Evolutionary conservation across 2,888 invertebrate genomes (phyloP).

Genomic region (Baronia brevicornis): DNA sequence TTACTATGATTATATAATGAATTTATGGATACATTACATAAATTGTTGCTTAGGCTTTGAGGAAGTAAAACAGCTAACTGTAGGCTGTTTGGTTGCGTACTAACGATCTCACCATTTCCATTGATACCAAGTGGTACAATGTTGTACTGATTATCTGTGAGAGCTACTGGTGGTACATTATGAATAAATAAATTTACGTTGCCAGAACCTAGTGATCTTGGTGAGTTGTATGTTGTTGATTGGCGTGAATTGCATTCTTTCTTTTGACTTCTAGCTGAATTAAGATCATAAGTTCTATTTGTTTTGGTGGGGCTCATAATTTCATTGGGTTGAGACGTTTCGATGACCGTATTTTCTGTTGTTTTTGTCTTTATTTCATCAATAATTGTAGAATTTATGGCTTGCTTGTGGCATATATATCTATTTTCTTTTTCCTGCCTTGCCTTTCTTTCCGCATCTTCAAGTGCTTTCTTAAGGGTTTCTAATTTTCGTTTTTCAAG

Average conservation of each 20-base stretch:
- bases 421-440: conserved; percentile 78
- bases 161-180: conserved; percentile 55
- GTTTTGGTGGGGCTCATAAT: conserved; percentile 53
- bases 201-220: conserved; percentile 54
- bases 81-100: conserved; percentile 62
- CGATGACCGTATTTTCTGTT: conserved; percentile 30
- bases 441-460: conserved; percentile 84
- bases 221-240: conserved; percentile 60
- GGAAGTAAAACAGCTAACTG: conserved; percentile 78
- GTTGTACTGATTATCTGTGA: conserved; percentile 60
- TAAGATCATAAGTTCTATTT: conserved; percentile 56
- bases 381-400: conserved; percentile 25
- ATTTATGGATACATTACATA: conserved; percentile 62
- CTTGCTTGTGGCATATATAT: conserved; percentile 48
- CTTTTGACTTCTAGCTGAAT: conserved; percentile 57
- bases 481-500: conserved; percentile 83
- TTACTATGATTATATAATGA: conserved; percentile 51
- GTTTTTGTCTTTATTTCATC: conserved; percentile 32
- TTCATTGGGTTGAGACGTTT: conserved; percentile 32
- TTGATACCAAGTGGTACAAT: conserved; percentile 63
- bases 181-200: conserved; percentile 63
- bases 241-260: conserved; percentile 55
- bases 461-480: conserved; percentile 84
- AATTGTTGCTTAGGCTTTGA: conserved; percentile 55
- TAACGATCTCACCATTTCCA: conserved; percentile 51